Conservation (phyloP, 2,888 invertebrate genomes). For the Chydorus sphaericus region DNA sequence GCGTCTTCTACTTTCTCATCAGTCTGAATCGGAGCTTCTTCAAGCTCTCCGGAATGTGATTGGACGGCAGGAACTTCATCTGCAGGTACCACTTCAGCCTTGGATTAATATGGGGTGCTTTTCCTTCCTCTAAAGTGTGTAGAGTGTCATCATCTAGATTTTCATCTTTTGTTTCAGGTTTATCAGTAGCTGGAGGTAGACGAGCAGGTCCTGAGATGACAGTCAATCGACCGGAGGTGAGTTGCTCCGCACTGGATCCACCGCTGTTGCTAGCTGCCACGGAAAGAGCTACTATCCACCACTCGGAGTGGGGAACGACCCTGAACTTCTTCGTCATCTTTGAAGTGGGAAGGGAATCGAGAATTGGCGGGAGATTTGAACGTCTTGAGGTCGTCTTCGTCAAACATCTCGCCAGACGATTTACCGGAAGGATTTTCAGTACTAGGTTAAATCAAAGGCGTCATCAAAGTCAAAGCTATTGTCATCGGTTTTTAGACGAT, state of each 20-base stretch:
- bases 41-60: background rate
- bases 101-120: background rate
- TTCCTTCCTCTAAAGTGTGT: background rate
- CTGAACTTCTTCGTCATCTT: background rate
- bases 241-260: constrained; percentile 1
- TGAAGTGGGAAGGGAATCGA: background rate
- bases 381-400: background rate
- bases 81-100: background rate
- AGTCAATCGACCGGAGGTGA: constrained; percentile 10
- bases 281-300: constrained; percentile 13
- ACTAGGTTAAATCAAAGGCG: too few species aligned
- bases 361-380: background rate
- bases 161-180: constrained; percentile 1
- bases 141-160: background rate
- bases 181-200: background rate
- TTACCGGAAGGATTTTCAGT: background rate
- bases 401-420: background rate
- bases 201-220: constrained; percentile 11
- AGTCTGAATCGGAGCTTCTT: background rate
- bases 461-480: too few species aligned
- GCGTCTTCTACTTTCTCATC: background rate
- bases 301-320: background rate
- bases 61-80: background rate
- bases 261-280: background rate
- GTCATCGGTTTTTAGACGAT: too few species aligned